These are phyloP conservation scores for Erpobdella octoculata DNA, from an alignment of 2,888 invertebrate species.

Conservation along the genomic window DNA sequence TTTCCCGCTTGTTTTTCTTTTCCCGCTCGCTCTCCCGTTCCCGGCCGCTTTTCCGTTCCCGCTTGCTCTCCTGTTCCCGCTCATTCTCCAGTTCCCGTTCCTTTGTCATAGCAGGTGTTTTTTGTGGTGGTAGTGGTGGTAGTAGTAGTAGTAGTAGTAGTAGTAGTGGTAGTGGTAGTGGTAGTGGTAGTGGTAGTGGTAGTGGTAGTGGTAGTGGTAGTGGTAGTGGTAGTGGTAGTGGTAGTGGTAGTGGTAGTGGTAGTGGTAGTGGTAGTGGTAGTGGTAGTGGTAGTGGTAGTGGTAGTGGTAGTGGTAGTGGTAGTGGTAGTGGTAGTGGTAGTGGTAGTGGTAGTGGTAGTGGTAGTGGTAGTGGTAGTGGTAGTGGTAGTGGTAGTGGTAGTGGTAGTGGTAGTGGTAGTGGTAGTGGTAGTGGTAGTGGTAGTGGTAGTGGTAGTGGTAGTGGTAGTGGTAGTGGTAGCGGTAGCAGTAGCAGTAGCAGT, in stretches of 20 bases:
- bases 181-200: neutral
- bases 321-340: neutral
- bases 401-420: neutral
- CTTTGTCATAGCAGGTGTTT: no score
- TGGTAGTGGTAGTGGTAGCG: slow-evolving; percentile 13
- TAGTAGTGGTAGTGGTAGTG: no score
- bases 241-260: neutral
- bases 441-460: slow-evolving; percentile 10
- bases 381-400: neutral
- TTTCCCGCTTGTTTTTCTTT: no score
- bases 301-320: neutral
- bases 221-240: neutral
- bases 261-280: neutral
- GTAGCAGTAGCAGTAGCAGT: no score
- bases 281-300: neutral
- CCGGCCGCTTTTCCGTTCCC: no score
- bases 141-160: no score
- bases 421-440: slow-evolving; percentile 10
- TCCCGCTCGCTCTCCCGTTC: no score
- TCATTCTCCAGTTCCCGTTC: no score
- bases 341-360: neutral
- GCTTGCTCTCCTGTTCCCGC: no score
- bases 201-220: neutral
- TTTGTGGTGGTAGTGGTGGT: no score
- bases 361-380: neutral